These are phyloP conservation scores for Nothura maculosa DNA, from an alignment of 2,797 vertebrate species.

Conservation along the genomic window DNA sequence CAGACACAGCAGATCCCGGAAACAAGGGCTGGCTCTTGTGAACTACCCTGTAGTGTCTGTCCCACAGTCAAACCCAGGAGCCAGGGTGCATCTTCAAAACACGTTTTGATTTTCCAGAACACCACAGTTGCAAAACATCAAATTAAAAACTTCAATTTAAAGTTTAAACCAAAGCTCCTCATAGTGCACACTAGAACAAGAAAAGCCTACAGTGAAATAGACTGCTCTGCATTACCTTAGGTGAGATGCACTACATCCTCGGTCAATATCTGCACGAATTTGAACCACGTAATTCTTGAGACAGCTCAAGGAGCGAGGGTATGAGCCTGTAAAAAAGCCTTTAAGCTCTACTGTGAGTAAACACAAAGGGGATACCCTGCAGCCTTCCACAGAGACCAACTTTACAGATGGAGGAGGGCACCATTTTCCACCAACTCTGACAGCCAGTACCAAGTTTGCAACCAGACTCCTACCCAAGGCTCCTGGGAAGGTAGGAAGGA, in stretches of 20 bases:
- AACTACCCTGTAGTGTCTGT: not conserved
- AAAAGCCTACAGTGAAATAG: not conserved
- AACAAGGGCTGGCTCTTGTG: not conserved
- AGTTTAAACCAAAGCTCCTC: not conserved
- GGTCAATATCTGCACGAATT: not conserved
- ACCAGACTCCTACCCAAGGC: not conserved
- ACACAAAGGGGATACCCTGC: not conserved
- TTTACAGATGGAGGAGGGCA: not conserved
- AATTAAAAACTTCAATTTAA: not conserved
- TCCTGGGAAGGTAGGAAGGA: not conserved
- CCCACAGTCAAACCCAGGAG: not conserved
- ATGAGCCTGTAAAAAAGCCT: not conserved
- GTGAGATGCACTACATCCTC: not conserved
- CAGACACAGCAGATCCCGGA: not conserved
- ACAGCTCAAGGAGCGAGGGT: not conserved
- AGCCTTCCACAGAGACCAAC: not conserved
- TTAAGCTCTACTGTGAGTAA: not conserved
- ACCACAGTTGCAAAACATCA: not conserved
- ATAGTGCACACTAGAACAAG: not conserved
- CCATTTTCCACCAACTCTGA: fast-evolving
- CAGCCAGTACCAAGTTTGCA: not conserved
- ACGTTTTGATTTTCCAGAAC: not conserved
- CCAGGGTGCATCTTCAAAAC: not conserved
- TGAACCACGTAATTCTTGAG: not conserved
- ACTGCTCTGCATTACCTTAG: fast-evolving